Base-by-base conservation (phyloP, 2,888 invertebrate genomes). In the Gari tellinella region DNA sequence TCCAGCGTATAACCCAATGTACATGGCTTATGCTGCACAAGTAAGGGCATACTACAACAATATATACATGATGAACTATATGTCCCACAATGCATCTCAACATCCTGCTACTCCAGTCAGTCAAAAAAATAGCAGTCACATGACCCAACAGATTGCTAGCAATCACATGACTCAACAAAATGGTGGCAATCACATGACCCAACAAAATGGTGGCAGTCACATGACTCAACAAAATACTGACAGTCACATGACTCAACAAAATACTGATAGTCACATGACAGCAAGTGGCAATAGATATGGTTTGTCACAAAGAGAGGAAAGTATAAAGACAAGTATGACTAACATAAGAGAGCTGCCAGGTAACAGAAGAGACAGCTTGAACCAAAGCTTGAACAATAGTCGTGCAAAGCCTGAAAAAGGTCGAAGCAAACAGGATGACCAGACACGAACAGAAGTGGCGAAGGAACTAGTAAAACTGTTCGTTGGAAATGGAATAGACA, bases 31-130 rank as follows among this genome's bases (percentile, higher is more conserved):
- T 25, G 25, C 64, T 21, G 49, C 52, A 15, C 65, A 72, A 15
- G 8, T 74, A 31, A 67, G 70, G 37, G 57, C 64, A 4, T 74
- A 79, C 58, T 72, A 64, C 17, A 74, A 63, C 38, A 61, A 62
- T 23, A 31, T 67, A 52, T 72, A 64, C 31, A 67, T 63, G 68
- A 72, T 67, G 66, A 66, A 62, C 21, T 66, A 57, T 38, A 19
- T 67, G 23, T 56, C 66, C 43, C 62, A 62, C 31, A 63, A 40
- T 62, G 56, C 61, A 31, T 4, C 31, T 31, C 5, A 31, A 41
- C 31, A 31, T 31, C 31, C 21, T 46, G n/a, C 37, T 52, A 41
- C 58, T 43, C 31, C 4, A 31, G 31, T 31, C 31, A 31, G 31
- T 7, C 31, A 31, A 31, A 31, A 31, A 7, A 10, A 10, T 31